Conservation (phyloP, 2,113 vertebrate genomes). For the Trichechus manatus region DNA sequence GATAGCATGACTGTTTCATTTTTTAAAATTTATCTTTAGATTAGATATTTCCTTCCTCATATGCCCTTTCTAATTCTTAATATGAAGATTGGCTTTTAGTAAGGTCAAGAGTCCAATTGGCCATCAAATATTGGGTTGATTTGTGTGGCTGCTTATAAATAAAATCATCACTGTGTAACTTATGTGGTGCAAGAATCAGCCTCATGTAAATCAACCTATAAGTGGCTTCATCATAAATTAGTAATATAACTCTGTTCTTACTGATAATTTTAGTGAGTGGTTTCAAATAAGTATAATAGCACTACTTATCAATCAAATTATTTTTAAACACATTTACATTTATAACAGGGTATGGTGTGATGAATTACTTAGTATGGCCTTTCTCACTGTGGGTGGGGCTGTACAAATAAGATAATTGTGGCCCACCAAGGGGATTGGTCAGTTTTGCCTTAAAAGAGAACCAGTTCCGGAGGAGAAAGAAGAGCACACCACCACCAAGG, state of each 20-base stretch:
- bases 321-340: conserved; percentile 20
- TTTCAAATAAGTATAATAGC: conserved; percentile 4
- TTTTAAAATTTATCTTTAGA: not conserved
- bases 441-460: too few relatives aligned
- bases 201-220: not conserved
- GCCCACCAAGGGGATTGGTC: too few relatives aligned
- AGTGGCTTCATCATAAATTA: not conserved
- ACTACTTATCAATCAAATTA: not conserved
- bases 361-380: too few relatives aligned
- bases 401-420: too few relatives aligned
- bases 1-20: not conserved
- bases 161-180: not conserved
- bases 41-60: not conserved
- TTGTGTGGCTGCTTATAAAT: not conserved
- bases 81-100: not conserved
- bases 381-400: too few relatives aligned
- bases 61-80: not conserved
- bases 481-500: too few relatives aligned
- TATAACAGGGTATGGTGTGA: not conserved
- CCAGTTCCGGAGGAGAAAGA: too few relatives aligned
- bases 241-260: conserved; percentile 8
- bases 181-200: not conserved
- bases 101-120: not conserved
- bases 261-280: conserved; percentile 1
- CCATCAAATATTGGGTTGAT: not conserved